Conservation (phyloP, 1,140 invertebrate species). For the Drosophila leontia region DNA sequence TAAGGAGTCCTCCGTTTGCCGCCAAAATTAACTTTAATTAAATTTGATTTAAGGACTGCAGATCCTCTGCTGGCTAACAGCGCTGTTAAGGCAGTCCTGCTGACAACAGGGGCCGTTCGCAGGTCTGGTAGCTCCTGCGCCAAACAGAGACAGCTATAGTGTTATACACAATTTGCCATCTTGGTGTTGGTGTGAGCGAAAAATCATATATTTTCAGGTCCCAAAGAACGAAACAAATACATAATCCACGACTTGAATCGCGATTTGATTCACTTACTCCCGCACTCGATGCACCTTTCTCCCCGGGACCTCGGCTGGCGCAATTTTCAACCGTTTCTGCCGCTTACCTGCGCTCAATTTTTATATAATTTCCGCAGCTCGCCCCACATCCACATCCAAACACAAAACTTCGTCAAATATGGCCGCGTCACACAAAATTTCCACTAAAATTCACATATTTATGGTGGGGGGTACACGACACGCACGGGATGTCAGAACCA, state of each 20-base stretch:
- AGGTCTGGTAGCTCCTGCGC: conserved; percentile 45
- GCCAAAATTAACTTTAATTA: conserved; percentile 31
- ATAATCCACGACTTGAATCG: conserved; percentile 35
- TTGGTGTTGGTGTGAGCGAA: conserved; percentile 73
- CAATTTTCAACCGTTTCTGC: background rate
- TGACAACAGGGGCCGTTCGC: conserved; percentile 14
- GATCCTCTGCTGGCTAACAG: conserved; percentile 2
- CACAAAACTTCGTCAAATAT: conserved; percentile 73
- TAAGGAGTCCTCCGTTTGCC: conserved; percentile 3
- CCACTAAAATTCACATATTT: conserved; percentile 64
- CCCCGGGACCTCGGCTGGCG: conserved; percentile 6
- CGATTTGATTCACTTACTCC: conserved; percentile 38
- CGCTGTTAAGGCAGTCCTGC: conserved; percentile 1
- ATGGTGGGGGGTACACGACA: conserved; percentile 38
- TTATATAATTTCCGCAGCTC: conserved; percentile 71
- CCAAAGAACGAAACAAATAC: conserved; percentile 62
- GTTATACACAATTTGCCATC: conserved; percentile 74
- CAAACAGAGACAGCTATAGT: conserved; percentile 59
- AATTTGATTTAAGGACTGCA: conserved; percentile 1
- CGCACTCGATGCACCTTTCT: conserved; percentile 39
- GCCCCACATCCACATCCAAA: conserved; percentile 41
- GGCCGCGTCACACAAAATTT: conserved; percentile 74
- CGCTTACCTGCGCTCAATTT: conserved; percentile 61
- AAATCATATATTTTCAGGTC: conserved; percentile 72
- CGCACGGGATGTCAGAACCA: conserved; percentile 48